phyloP scores from a whole-genome alignment of 1,140 invertebrate genomes.

The Galendromus occidentalis region DNA sequence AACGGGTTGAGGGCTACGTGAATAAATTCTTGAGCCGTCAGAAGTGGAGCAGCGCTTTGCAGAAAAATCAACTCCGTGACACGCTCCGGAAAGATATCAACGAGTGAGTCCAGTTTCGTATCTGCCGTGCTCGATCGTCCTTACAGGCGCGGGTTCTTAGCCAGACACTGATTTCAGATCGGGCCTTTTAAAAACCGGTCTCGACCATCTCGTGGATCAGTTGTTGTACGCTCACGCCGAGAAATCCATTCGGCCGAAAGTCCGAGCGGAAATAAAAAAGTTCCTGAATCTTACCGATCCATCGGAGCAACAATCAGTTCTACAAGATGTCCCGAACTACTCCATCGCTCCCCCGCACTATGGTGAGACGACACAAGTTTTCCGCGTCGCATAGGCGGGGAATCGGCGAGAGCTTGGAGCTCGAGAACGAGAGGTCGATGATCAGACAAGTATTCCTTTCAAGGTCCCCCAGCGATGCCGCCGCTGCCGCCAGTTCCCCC shows the following conservation, averaged over 20 bases:
- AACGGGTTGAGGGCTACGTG: constrained; percentile 68
- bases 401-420: background rate
- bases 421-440: background rate
- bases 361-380: background rate
- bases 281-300: background rate
- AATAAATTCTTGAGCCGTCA: constrained; percentile 54
- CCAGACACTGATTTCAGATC: background rate
- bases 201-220: background rate
- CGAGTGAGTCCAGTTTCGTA: constrained; percentile 41
- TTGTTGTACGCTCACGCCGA: background rate
- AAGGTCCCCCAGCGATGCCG: background rate
- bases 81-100: constrained; percentile 65
- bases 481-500: background rate
- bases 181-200: background rate
- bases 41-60: constrained; percentile 62
- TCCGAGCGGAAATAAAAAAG: background rate
- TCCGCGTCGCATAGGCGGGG: background rate
- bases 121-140: background rate
- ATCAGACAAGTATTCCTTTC: background rate
- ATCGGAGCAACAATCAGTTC: background rate
- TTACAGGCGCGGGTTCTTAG: background rate
- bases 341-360: background rate
- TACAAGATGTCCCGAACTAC: background rate
- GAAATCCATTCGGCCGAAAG: background rate
- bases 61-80: constrained; percentile 78